Evolutionary conservation across 2,888 invertebrate genomes (phyloP), one percentile per base, ranked within the genome.

Genomic region (Clanis bilineata): DNA sequence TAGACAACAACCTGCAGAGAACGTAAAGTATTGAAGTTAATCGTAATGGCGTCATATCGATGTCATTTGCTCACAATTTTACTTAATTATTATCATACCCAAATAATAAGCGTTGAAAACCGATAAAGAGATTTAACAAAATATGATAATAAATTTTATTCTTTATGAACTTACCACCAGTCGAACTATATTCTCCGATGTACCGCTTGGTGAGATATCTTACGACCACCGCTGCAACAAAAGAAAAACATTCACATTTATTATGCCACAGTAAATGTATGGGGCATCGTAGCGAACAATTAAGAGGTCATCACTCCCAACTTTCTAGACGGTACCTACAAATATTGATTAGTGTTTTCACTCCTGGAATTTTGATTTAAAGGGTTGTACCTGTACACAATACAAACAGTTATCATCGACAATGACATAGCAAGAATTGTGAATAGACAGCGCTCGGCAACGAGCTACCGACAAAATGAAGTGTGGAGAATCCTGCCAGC

Each of bases 131-230:
- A 32, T 58, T 58, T 22, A 12, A 32, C 9, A 47, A 22, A n/a
- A n/a, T n/a, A 44, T 56, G 12, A 22, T 57, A 39, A 64, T 62
- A 36, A 55, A 54, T 15, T 32, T 32, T 32, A 51, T 18, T 18
- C 18, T 51, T 51, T 18, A 62, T 62, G 28, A 65, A 93, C 95
- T 94, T 83, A 95, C 96, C 96, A 86, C 95, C 95, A 72, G 95
- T 95, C 64, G 96, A 96, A 88, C 96, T 96, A 92, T 96, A 96
- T 93, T 96, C 96, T 70, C 96, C 96, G 78, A 96, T 96, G 85
- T 96, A 96, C 74, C 96, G 93, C 88, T 95, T 95, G 66, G 96
- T 96, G 76, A 96, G 92, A 88, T 96, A 96, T 77, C 96, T 94
- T 79, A 96, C 96, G 69, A 95, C 95, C 76, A 96, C 95, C 79